Evolutionary conservation across 2,888 invertebrate genomes (phyloP).

Genomic region (Phalangium opilio): DNA sequence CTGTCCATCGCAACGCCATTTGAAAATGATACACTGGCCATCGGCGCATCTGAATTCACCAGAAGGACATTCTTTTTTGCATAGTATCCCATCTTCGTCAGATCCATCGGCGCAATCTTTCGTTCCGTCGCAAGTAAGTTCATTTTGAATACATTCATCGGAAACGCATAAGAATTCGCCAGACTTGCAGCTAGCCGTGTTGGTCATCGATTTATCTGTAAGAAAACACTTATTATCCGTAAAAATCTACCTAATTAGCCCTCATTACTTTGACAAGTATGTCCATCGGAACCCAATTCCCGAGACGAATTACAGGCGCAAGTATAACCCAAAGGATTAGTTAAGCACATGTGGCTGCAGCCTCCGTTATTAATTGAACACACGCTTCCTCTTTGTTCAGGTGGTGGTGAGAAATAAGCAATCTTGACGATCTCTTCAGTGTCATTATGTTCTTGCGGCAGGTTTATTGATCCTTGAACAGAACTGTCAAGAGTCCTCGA

Average conservation of each 20-base stretch:
- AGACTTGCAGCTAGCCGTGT: conserved; percentile 1
- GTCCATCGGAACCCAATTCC: conserved; percentile 5
- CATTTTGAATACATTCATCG: conserved; percentile 12
- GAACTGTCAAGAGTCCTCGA: too few relatives aligned
- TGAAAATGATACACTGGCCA: conserved; percentile 31
- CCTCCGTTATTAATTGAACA: conserved; percentile 36
- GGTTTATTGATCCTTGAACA: too few relatives aligned
- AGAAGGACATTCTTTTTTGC: too few relatives aligned
- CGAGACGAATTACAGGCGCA: conserved; percentile 6
- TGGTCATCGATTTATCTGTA: background rate
- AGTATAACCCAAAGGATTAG: too few relatives aligned
- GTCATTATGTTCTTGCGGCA: too few relatives aligned
- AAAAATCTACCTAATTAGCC: too few relatives aligned
- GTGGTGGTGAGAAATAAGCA: too few relatives aligned
- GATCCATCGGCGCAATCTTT: conserved; percentile 17
- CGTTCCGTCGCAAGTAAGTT: conserved; percentile 40
- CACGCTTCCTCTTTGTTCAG: too few relatives aligned
- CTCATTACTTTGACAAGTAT: conserved; percentile 10
- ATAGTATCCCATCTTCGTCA: background rate
- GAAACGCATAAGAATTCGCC: conserved; percentile 10
- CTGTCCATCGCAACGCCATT: conserved; percentile 34
- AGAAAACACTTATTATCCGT: background rate
- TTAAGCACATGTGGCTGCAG: conserved; percentile 53
- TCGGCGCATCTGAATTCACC: background rate
- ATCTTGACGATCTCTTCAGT: too few relatives aligned